Percentiles rank a stretch among this genome's conserved stretches.
These are phyloP conservation scores for Paramisgurnus dabryanus DNA, from an alignment of 2,113 vertebrate species.

Conservation along the genomic window DNA sequence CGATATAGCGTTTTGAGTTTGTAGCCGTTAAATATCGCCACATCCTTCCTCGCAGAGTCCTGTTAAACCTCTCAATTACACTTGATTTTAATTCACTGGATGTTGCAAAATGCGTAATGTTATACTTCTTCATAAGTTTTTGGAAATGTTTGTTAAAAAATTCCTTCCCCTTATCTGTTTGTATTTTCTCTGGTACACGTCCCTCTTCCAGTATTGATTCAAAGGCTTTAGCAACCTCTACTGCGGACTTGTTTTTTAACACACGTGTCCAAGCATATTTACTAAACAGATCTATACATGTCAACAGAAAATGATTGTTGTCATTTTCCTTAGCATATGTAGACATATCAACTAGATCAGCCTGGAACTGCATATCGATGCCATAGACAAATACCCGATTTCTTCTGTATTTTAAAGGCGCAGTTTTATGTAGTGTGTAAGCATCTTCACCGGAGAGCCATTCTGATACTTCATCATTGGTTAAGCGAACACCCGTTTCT, in stretches of 20 bases:
- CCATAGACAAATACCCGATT: constrained; percentile 6
- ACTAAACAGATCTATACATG: neutral
- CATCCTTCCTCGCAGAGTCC: neutral
- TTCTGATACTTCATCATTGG: neutral
- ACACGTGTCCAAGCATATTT: neutral
- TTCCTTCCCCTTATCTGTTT: neutral
- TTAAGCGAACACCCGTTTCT: neutral
- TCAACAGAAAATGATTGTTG: neutral
- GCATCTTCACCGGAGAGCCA: neutral
- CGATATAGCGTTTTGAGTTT: neutral
- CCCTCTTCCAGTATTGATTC: neutral
- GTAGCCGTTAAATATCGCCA: neutral
- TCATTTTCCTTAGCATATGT: neutral
- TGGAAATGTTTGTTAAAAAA: constrained; percentile 18
- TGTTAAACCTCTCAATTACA: neutral
- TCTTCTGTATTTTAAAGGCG: neutral
- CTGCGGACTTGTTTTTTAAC: neutral
- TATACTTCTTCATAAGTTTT: neutral
- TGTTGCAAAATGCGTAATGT: constrained; percentile 2
- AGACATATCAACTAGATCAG: neutral
- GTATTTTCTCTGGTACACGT: neutral
- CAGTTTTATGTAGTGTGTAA: neutral
- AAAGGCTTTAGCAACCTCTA: neutral
- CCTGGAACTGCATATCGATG: neutral
- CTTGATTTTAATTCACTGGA: neutral